Evolutionary conservation across 1,140 invertebrate genomes (phyloP), one percentile per base, ranked within the genome.

Genomic region (Zophobas morio): DNA sequence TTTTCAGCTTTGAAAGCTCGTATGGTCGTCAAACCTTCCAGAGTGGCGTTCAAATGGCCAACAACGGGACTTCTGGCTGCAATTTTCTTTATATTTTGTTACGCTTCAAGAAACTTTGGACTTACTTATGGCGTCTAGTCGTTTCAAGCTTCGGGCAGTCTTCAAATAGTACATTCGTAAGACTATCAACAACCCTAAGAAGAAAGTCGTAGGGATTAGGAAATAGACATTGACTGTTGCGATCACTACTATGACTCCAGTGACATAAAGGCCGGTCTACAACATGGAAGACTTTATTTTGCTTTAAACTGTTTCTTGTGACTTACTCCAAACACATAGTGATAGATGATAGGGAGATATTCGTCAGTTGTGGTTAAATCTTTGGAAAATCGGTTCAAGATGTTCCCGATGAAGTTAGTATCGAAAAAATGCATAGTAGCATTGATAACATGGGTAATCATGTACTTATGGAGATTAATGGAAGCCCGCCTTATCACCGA

Each of bases 11-110:
- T 88, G 81, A 95, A 96, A 0, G 96, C 95, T 77, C 97, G 88
- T 66, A 99, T 96, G 0, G 96, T 98, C 0, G 94, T 90, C 39
- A 99, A 88, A 6, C 93, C 93, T 84, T 92, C 89, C 0, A 94
- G 81, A 1, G 91, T 90, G 39, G 92, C 88, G 75, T 89, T 92
- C 1, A 94, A 85, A 77, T 94, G 92, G 6, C 89, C 72, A 3
- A 54, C 40, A 20, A 74, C 53, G 3, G 72, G 51, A 56, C 49
- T 74, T 56, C 72, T 49, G 0, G 53, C 70, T 56, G 2, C 1
- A 56, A 74, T 8, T 37, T 20, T 70, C 6, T 36, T 35, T 42
- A 57, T 20, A 20, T 20, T 20, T 20, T 20, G 20, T 20, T 20
- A 20, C 20, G 20, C 20, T 20, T 20, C 20, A 20, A 20, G 20